These are phyloP conservation scores for Lucinisca nassula DNA, from an alignment of 2,888 invertebrate species.

Conservation along the genomic window DNA sequence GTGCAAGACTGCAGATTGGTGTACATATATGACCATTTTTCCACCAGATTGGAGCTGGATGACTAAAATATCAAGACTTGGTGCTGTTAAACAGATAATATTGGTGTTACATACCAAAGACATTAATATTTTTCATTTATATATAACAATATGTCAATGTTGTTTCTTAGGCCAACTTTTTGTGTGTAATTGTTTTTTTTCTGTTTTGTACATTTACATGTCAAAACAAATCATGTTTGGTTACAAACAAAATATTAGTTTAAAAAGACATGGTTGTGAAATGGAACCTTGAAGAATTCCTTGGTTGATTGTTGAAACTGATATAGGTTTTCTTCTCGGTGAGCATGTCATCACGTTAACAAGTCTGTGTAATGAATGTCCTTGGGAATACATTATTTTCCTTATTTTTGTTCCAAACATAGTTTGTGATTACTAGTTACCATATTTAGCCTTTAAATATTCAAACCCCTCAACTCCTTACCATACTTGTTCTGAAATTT, in stretches of 20 bases:
- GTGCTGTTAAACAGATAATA: not conserved
- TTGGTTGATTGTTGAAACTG: no score
- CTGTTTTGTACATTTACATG: not conserved
- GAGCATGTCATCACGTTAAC: no score
- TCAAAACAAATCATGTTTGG: not conserved
- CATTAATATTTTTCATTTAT: not conserved
- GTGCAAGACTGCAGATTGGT: not conserved
- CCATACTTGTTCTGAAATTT: no score
- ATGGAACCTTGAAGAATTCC: constrained; percentile 7
- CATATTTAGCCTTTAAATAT: no score
- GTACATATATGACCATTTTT: not conserved
- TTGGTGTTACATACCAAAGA: constrained; percentile 11
- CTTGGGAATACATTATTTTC: no score
- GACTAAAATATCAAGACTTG: not conserved
- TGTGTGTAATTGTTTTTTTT: not conserved
- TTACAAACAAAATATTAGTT: not conserved
- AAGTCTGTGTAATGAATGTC: no score
- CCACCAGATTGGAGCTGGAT: not conserved
- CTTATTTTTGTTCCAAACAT: no score
- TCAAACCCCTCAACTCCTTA: no score
- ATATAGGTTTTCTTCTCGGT: no score
- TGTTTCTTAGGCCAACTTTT: not conserved
- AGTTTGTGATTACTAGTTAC: no score
- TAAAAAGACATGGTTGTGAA: not conserved
- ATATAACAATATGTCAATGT: not conserved